Conservation (phyloP, 2,113 vertebrate species). For the Gobio gobio region DNA sequence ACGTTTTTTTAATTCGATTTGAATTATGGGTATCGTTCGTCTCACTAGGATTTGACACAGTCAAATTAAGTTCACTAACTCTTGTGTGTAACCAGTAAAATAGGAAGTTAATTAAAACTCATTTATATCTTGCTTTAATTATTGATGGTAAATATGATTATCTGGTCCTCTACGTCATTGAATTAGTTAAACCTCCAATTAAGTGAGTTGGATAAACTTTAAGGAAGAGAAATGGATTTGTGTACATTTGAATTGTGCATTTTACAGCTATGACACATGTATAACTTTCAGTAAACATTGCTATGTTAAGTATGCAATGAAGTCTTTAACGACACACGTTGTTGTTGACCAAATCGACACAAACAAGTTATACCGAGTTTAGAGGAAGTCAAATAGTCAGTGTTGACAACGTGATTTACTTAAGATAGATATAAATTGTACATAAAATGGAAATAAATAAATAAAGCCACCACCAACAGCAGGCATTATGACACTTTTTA, state of each 20-base stretch:
- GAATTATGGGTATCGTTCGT: too few relatives aligned
- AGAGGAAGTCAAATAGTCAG: neutral
- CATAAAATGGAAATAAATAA: neutral
- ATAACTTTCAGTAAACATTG: neutral
- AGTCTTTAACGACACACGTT: neutral
- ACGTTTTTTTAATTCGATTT: neutral
- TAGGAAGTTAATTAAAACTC: neutral
- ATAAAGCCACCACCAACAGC: conserved; percentile 33
- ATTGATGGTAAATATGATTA: neutral
- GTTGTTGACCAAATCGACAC: neutral
- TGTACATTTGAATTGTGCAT: neutral
- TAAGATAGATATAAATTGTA: neutral
- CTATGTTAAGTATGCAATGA: neutral
- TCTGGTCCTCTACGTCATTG: neutral
- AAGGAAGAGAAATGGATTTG: too few relatives aligned
- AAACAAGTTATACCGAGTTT: neutral
- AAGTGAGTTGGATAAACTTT: neutral
- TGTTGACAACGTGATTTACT: neutral
- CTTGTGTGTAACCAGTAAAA: neutral
- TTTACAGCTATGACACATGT: neutral
- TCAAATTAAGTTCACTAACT: neutral
- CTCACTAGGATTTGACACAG: neutral
- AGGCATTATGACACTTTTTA: neutral
- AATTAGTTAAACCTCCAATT: neutral
- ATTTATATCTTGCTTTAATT: neutral